phyloP scores from a whole-genome alignment of 2,797 vertebrate species.

The Halcyon chelicuti region DNA sequence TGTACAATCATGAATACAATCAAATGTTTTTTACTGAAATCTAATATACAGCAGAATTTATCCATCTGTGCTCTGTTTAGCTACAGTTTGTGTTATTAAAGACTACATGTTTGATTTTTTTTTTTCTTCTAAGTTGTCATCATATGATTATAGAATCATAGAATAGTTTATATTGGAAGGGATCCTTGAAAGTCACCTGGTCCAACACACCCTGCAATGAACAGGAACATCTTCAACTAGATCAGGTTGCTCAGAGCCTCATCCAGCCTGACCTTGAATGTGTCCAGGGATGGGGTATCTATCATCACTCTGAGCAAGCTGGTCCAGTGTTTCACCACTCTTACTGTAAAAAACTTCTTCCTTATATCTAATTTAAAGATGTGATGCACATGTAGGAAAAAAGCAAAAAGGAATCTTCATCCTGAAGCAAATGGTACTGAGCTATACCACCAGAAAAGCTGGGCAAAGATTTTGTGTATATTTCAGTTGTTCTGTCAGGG shows the following conservation, averaged over 20 bases:
- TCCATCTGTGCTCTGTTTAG: not conserved
- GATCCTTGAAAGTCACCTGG: not conserved
- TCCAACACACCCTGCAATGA: no score
- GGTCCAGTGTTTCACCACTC: no score
- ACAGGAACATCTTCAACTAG: no score
- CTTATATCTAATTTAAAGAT: not conserved
- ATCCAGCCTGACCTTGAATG: no score
- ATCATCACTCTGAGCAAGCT: no score
- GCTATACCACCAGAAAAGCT: not conserved
- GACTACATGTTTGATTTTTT: not conserved
- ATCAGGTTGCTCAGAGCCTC: no score
- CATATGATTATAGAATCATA: not conserved
- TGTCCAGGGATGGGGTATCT: no score
- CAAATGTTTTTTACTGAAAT: not conserved
- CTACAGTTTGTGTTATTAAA: not conserved
- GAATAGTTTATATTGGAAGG: not conserved
- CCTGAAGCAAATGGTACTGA: not conserved
- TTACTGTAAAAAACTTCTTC: no score
- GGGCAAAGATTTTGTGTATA: not conserved
- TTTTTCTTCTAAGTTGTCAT: not conserved
- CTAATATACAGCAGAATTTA: not conserved
- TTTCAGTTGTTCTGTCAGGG: not conserved
- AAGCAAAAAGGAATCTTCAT: not conserved
- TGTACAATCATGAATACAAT: not conserved
- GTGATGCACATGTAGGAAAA: accelerated